Evolutionary conservation across 2,113 vertebrate genomes (phyloP).

Genomic region (Panurus biarmicus): DNA sequence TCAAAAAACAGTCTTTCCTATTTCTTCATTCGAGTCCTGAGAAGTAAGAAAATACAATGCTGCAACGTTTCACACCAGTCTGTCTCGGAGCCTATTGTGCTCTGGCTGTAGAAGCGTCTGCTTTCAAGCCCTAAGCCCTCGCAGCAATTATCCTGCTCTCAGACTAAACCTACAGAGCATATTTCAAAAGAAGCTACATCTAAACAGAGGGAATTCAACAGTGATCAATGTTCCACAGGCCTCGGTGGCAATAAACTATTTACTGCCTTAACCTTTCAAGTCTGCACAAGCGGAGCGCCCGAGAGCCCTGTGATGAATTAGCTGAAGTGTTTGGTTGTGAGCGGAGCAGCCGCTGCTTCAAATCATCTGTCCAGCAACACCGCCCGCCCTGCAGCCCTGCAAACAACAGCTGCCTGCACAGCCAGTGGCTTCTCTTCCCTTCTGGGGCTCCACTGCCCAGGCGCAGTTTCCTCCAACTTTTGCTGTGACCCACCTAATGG

Average conservation of each 20-base stretch:
- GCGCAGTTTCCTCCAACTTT: rapidly evolving
- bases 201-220: conserved; percentile 33
- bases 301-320: conserved; percentile 51
- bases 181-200: conserved; percentile 44
- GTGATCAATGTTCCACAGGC: conserved; percentile 23
- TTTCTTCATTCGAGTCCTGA: not conserved
- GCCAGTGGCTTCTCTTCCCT: not conserved
- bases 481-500: rapidly evolving
- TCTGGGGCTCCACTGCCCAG: not conserved
- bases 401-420: not conserved
- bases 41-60: not conserved
- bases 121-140: conserved; percentile 15
- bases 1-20: not conserved
- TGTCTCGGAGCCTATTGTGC: not conserved
- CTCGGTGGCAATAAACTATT: conserved; percentile 57
- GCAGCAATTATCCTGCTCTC: not conserved
- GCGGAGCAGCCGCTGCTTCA: not conserved
- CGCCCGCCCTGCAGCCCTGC: not conserved
- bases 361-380: conserved; percentile 25
- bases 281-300: not conserved
- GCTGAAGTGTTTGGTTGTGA: conserved; percentile 28
- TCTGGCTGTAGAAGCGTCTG: not conserved
- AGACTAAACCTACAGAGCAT: conserved; percentile 34
- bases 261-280: conserved; percentile 51
- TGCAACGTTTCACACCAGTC: not conserved